Evolutionary conservation across 2,797 vertebrate species (phyloP), one percentile per base, ranked within the genome.

Genomic region (Siniperca undulata): DNA sequence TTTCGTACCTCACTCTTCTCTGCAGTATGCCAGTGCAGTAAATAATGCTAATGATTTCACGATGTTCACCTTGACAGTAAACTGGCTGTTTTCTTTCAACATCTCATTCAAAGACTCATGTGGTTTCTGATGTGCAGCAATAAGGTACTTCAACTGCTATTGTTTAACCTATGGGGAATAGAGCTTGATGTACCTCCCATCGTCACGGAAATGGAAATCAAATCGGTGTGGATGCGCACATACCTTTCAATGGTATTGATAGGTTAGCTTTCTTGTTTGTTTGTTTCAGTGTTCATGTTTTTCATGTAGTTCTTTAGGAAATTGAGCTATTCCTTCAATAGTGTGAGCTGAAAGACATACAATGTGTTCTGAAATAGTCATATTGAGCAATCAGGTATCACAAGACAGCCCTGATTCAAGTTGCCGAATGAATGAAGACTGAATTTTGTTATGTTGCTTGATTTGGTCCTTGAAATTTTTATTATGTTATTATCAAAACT

Each of bases 151-250:
- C 88, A 90, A 78, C 91, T 85, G 91, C 84, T 91, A 80, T 87
- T 92, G 89, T 94, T 95, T 93, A 94, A 95, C 93, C 92, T 91
- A 81, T 83, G 84, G 91, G 93, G 89, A 95, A 94, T 87, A 91
- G 89, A 82, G 85, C 83, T 87, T 86, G 86, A 85, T 91, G 86
- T 88, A 70, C 77, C 88, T 91, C 69, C 68, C 68, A 66, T 91
- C 82, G 91, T 89, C 87, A 86, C 67, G 89, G 75, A 84, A 74
- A 91, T 91, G 88, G 86, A 94, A 93, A 92, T 83, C 82, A 80
- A 82, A 90, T 77, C 67, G 56, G 34, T 40, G 81, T 78, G 67
- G 78, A 79, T 84, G 78, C 71, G 78, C 86, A 40, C 66, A 70
- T 70, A 82, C 86, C 83, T 84, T 84, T 87, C 83, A 78, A 46